Percentiles rank a stretch among this genome's conserved stretches.
Conservation (phyloP, 2,888 invertebrate species). For the Orchesella flavescens region DNA sequence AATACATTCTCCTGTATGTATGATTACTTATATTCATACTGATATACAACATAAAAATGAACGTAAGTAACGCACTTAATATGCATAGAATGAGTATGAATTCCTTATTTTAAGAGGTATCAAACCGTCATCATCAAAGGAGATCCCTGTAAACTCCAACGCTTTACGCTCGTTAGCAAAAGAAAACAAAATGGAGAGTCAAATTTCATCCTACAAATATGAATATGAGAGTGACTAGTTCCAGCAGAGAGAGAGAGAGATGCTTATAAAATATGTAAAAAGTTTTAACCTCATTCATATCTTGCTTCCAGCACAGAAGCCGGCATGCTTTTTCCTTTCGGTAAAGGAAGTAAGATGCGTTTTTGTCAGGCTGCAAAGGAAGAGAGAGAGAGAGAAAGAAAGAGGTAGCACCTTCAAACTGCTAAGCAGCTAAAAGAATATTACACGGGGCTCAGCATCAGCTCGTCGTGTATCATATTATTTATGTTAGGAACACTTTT, state of each 20-base stretch:
- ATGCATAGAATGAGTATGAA: background rate
- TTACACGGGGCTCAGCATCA: no score
- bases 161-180: conserved; percentile 32
- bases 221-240: background rate
- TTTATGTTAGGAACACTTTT: no score
- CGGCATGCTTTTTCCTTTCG: no score
- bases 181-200: background rate
- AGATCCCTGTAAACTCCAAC: background rate
- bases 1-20: background rate
- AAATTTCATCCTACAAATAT: conserved; percentile 14
- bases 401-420: no score
- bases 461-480: no score
- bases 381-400: no score
- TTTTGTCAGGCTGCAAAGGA: no score
- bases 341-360: no score
- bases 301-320: background rate
- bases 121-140: background rate
- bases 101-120: background rate
- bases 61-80: no score
- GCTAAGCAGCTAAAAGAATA: no score
- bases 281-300: conserved; percentile 47
- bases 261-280: conserved; percentile 48
- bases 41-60: no score
- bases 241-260: background rate
- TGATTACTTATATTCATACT: background rate